These are phyloP conservation scores for Steatocranus sp. DNA, from an alignment of 2,797 vertebrate species.

Conservation along the genomic window DNA sequence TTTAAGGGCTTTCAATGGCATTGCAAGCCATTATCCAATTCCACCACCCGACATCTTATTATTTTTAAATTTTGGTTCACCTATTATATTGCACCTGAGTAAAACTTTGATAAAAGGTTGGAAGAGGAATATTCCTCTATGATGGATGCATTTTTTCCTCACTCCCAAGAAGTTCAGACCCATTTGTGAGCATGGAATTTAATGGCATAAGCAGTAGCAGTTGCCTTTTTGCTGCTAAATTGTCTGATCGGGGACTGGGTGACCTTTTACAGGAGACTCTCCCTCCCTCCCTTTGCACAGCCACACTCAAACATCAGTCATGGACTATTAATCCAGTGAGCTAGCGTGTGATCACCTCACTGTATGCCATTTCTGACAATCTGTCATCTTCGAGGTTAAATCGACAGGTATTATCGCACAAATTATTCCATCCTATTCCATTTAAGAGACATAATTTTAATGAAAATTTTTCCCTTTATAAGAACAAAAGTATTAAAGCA, in stretches of 20 bases:
- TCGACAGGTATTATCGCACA: background rate
- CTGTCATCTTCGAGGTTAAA: slow-evolving; percentile 11
- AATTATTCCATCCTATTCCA: background rate
- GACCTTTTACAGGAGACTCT: slow-evolving; percentile 54
- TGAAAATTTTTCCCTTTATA: background rate
- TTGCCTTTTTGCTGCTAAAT: slow-evolving; percentile 27
- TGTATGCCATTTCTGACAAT: slow-evolving; percentile 21
- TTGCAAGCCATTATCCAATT: slow-evolving; percentile 18
- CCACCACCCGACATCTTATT: slow-evolving; percentile 7
- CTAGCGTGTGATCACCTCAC: background rate
- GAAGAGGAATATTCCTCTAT: background rate
- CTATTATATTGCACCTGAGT: background rate
- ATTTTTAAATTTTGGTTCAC: background rate
- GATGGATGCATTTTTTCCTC: background rate
- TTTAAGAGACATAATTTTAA: background rate
- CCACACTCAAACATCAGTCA: slow-evolving; percentile 1
- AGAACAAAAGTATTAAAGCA: background rate
- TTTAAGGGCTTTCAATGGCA: background rate
- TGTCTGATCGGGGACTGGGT: slow-evolving; percentile 40
- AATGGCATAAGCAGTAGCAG: background rate
- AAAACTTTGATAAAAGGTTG: background rate
- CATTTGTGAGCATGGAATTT: background rate
- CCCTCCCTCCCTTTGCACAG: background rate
- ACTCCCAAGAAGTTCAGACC: slow-evolving; percentile 8
- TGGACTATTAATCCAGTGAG: slow-evolving; percentile 24